These are phyloP conservation scores for Unio delphinus DNA, from an alignment of 2,888 invertebrate genomes.

Conservation along the genomic window DNA sequence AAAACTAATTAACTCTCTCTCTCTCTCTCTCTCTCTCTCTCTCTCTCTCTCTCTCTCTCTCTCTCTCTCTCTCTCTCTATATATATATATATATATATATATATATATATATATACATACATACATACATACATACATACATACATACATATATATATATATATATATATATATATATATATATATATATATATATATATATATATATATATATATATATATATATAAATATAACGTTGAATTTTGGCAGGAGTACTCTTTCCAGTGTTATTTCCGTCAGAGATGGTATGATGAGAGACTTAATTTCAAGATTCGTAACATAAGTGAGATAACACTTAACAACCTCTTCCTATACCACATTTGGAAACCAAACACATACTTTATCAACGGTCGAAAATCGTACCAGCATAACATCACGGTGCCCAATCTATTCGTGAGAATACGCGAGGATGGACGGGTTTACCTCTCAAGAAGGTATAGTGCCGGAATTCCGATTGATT, in stretches of 20 bases:
- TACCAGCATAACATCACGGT: conserved; percentile 96
- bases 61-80: too few species aligned
- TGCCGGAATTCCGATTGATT: too few species aligned
- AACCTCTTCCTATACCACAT: conserved; percentile 90
- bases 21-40: too few species aligned
- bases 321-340: conserved; percentile 61
- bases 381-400: conserved; percentile 75
- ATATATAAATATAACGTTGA: background rate
- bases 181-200: conserved; percentile 1
- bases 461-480: conserved; percentile 60
- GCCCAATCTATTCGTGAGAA: conserved; percentile 91
- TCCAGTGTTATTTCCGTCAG: conserved; percentile 68
- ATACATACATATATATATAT: conserved; percentile 2
- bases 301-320: conserved; percentile 56
- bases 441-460: conserved; percentile 71
- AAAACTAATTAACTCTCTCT: too few species aligned
- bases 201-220: conserved; percentile 3
- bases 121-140: background rate
- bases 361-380: conserved; percentile 96
- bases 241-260: conserved; percentile 60
- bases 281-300: conserved; percentile 66
- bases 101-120: conserved; percentile 5
- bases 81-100: background rate
- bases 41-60: too few species aligned
- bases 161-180: background rate